Evolutionary conservation across 1,140 invertebrate genomes (phyloP).

Genomic region (Pseudoatta argentina): DNA sequence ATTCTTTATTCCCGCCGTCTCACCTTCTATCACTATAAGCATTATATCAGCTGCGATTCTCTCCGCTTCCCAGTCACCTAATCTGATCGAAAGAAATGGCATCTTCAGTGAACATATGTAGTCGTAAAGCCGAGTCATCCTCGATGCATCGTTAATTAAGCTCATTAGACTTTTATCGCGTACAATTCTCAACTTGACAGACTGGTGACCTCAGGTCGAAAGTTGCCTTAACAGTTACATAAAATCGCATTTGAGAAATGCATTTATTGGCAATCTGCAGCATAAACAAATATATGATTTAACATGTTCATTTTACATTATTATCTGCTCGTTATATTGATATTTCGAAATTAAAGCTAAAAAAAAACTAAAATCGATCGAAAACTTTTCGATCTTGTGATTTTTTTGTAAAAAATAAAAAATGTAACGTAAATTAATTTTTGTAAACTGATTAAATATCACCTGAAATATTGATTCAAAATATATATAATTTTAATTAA

Average conservation of each 20-base stretch:
- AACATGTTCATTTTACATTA: background rate
- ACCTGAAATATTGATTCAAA: background rate
- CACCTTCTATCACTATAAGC: conserved; percentile 12
- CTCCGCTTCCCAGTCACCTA: conserved; percentile 29
- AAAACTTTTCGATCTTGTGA: background rate
- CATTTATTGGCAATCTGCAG: background rate
- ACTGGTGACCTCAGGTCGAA: conserved; percentile 26
- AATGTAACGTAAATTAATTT: background rate
- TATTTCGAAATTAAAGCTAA: background rate
- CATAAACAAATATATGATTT: background rate
- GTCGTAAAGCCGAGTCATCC: conserved; percentile 45
- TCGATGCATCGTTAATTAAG: conserved; percentile 48
- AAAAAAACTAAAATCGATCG: background rate
- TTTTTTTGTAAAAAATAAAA: background rate
- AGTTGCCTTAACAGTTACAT: conserved; percentile 50
- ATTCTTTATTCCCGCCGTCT: background rate
- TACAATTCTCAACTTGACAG: conserved; percentile 23
- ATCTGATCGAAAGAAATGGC: conserved; percentile 57
- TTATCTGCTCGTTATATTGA: background rate
- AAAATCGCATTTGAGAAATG: conserved; percentile 24
- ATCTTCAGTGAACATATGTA: conserved; percentile 24
- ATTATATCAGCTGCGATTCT: conserved; percentile 43
- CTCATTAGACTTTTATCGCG: conserved; percentile 51
- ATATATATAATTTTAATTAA: background rate
- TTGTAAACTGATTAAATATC: background rate